Conservation (phyloP, 2,888 invertebrate genomes). For the Therioaphis trifolii region DNA sequence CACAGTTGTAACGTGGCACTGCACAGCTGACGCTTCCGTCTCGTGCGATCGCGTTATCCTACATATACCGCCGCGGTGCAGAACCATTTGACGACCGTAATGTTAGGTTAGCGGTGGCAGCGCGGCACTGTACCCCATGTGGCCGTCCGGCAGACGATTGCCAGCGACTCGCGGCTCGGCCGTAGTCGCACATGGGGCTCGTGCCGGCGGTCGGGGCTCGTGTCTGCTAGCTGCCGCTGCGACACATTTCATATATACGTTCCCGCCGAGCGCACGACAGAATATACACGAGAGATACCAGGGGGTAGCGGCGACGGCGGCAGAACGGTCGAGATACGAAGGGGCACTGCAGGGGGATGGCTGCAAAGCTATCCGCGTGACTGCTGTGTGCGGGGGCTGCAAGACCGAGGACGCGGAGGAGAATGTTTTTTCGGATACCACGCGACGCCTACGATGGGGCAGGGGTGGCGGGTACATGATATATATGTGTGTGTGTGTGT, state of each 20-base stretch:
- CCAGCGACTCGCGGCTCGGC: slow-evolving; percentile 45
- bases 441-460: slow-evolving; percentile 25
- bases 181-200: slow-evolving; percentile 48
- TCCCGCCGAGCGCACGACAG: neutral
- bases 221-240: neutral
- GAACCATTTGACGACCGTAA: slow-evolving; percentile 9
- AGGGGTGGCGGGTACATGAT: slow-evolving; percentile 14
- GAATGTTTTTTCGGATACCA: slow-evolving; percentile 18
- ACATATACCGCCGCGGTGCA: neutral
- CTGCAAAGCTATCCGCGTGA: slow-evolving; percentile 43
- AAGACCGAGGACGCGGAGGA: neutral
- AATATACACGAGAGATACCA: neutral
- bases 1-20: neutral
- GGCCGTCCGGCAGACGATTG: slow-evolving; percentile 52
- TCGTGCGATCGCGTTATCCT: neutral
- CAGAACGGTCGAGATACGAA: neutral
- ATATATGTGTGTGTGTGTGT: neutral
- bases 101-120: neutral
- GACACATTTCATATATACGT: neutral
- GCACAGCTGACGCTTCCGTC: neutral
- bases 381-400: neutral
- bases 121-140: slow-evolving; percentile 39
- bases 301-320: neutral
- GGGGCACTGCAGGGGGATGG: neutral
- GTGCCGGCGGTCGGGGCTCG: neutral